These are phyloP conservation scores for Conus canariensis DNA, from an alignment of 2,888 invertebrate genomes.

Conservation along the genomic window DNA sequence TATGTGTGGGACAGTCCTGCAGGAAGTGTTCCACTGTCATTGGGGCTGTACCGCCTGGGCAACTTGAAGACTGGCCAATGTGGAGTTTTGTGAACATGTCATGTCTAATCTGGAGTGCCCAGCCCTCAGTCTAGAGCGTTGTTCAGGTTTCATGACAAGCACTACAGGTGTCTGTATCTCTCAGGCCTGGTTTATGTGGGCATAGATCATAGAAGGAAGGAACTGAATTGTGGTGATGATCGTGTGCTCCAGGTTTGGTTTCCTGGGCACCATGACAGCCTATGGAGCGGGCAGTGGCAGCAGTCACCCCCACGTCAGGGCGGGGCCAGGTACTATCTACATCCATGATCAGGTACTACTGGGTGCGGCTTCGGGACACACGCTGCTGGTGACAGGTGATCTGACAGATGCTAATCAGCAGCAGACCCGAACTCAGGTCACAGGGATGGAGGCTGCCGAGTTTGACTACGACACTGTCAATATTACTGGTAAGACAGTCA, in stretches of 20 bases:
- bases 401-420: conserved; percentile 53
- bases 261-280: conserved; percentile 59
- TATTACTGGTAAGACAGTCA: conserved; percentile 54
- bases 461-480: conserved; percentile 59
- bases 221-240: background rate
- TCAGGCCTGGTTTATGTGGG: too few relatives aligned
- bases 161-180: too few relatives aligned
- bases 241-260: conserved; percentile 54
- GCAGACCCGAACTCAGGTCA: conserved; percentile 60
- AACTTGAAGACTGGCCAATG: too few relatives aligned
- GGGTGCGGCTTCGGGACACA: conserved; percentile 47
- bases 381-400: conserved; percentile 56
- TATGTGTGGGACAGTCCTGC: too few relatives aligned
- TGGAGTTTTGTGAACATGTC: too few relatives aligned
- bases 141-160: too few relatives aligned
- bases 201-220: too few relatives aligned
- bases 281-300: conserved; percentile 62
- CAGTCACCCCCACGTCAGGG: conserved; percentile 56
- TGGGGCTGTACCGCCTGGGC: too few relatives aligned
- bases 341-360: conserved; percentile 52
- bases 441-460: conserved; percentile 52
- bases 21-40: too few relatives aligned
- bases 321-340: conserved; percentile 68
- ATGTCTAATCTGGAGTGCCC: too few relatives aligned
- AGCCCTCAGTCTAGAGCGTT: too few relatives aligned